Percentiles rank a stretch among this genome's conserved stretches.
Conservation (phyloP, 2,888 invertebrate genomes). For the Chirona hameri region DNA sequence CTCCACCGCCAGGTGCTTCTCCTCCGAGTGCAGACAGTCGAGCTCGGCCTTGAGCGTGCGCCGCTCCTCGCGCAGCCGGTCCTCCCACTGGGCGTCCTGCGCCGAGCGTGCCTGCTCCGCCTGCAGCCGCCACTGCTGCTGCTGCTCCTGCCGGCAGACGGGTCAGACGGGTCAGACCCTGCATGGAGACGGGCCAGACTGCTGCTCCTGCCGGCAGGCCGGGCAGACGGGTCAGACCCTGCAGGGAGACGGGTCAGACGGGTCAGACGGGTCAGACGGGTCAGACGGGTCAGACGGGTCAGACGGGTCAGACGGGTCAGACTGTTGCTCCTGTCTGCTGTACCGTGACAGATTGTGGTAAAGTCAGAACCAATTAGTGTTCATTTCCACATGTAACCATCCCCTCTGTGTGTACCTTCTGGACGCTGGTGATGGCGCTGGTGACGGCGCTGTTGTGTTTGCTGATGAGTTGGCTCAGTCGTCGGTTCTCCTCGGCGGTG, state of each 20-base stretch:
- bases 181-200: neutral
- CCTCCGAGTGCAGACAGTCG: constrained; percentile 59
- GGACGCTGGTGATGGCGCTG: neutral
- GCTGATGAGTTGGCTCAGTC: constrained; percentile 39
- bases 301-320: too few species aligned
- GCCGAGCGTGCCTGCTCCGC: neutral
- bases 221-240: neutral
- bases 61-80: constrained; percentile 59
- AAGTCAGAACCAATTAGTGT: neutral
- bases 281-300: too few species aligned
- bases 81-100: constrained; percentile 60
- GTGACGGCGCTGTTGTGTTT: neutral
- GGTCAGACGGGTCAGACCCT: neutral
- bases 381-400: neutral
- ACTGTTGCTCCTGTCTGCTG: too few species aligned
- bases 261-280: neutral
- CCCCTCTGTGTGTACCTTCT: neutral
- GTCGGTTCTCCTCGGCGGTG: constrained; percentile 53
- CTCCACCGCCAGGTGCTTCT: constrained; percentile 57
- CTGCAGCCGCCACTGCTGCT: neutral
- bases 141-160: neutral
- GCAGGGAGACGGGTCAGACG: neutral
- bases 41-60: constrained; percentile 59
- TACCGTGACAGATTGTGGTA: too few species aligned
- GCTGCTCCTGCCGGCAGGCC: neutral